These are phyloP conservation scores for Lydus trimaculatus DNA, from an alignment of 2,888 invertebrate genomes.

Conservation along the genomic window DNA sequence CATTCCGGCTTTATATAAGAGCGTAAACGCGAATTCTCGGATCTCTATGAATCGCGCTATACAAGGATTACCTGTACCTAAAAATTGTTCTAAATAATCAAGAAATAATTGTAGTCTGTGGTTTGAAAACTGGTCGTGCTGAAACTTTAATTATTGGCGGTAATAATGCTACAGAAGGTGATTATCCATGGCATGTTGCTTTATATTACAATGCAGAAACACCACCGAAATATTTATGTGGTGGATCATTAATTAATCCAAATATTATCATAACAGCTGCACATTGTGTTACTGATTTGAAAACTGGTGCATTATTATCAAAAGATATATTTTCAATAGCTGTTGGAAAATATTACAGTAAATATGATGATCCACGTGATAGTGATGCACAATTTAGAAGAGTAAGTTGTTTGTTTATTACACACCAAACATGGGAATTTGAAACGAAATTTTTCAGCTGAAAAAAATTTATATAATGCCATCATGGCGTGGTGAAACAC, in stretches of 20 bases:
- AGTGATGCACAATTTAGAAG: constrained; percentile 31
- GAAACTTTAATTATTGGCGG: constrained; percentile 48
- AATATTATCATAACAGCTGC: constrained; percentile 36
- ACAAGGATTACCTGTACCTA: no score
- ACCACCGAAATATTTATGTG: no score
- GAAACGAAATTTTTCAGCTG: no score
- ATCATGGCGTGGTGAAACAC: constrained; percentile 9
- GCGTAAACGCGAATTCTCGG: no score
- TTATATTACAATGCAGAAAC: no score
- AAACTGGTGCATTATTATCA: constrained; percentile 15
- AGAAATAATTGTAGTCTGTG: constrained; percentile 49
- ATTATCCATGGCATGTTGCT: constrained; percentile 42
- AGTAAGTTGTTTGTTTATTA: constrained; percentile 24
- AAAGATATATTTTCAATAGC: constrained; percentile 34
- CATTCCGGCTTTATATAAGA: no score
- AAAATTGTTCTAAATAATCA: neutral
- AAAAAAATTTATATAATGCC: constrained; percentile 3
- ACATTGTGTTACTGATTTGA: constrained; percentile 37
- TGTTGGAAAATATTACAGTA: constrained; percentile 44
- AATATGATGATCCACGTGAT: constrained; percentile 35
- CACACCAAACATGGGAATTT: no score
- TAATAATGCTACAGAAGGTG: constrained; percentile 41
- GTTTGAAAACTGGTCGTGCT: constrained; percentile 46
- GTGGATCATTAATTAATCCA: no score
- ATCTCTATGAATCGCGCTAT: no score